phyloP scores from a whole-genome alignment of 2,113 vertebrate genomes.

The Alligator sinensis region DNA sequence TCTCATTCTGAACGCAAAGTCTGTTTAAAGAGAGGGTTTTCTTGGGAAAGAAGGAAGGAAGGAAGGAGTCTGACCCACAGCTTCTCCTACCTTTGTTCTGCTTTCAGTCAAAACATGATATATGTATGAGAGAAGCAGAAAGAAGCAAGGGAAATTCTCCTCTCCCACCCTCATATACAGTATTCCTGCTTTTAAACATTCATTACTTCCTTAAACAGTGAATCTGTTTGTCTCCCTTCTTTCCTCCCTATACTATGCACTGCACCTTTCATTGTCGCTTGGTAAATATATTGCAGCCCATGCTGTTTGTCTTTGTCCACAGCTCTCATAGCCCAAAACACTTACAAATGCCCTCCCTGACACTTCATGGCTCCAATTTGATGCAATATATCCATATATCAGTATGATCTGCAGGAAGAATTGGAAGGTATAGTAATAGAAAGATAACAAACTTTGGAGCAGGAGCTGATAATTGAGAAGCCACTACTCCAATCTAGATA shows the following conservation, averaged over 20 bases:
- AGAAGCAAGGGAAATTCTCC: not conserved
- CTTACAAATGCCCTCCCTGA: too few relatives aligned
- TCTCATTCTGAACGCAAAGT: not conserved
- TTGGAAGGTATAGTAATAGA: not conserved
- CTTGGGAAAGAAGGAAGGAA: not conserved
- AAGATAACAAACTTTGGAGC: not conserved
- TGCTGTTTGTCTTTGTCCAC: conserved; percentile 18
- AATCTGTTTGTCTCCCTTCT: not conserved
- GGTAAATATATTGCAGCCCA: not conserved
- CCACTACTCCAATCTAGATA: not conserved
- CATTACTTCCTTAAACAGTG: conserved; percentile 38
- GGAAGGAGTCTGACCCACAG: not conserved
- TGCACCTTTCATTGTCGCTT: not conserved
- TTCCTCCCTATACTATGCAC: conserved; percentile 29
- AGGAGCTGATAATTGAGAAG: conserved; percentile 12
- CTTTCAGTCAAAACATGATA: not conserved
- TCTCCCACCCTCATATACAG: not conserved
- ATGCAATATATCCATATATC: too few relatives aligned
- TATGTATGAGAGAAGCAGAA: not conserved
- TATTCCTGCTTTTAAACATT: conserved; percentile 17
- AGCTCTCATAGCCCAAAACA: not conserved
- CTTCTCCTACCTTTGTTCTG: not conserved
- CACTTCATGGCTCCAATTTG: too few relatives aligned
- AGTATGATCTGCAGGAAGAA: not conserved
- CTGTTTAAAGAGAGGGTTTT: not conserved